Evolutionary conservation across 2,888 invertebrate species (phyloP), one percentile per base, ranked within the genome.

Genomic region (Dasypogon diadema): DNA sequence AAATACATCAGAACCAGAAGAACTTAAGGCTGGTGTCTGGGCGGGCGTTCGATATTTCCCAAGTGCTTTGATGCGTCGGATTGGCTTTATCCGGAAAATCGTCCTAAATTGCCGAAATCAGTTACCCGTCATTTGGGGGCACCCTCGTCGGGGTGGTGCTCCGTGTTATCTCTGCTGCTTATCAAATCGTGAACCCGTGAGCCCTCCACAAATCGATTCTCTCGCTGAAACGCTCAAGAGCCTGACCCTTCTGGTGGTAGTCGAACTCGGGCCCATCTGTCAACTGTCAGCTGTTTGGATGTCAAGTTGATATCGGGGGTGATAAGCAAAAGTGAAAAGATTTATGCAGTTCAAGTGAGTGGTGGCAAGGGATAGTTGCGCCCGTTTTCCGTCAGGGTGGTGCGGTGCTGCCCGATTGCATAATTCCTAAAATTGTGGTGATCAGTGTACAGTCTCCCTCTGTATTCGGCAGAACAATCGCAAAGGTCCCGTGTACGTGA

Each of bases 211-310:
- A 46, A 65, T 65, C 65, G 65, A 65, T 65, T 46, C 65, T 46
- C 37, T 24, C 18, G 46, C 18, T 8, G 60, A 60, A 16, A 60
- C 60, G 37, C 37, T 60, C 60, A 12, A 26, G n/a, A n/a, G n/a
- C 2, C 37, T 60, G 60, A 37, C 60, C 37, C 37, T n/a, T 5
- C 21, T 16, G n/a, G 1, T 14, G 2, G 30, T 30, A 34, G n/a
- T 1, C 14, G 12, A 2, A 12, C 3, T 5, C 5, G 12, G 21
- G 34, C 16, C n/a, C 22, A 24, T 16, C 65, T 65, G 70, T 70
- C 70, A 70, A 30, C 30, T 54, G 42, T 70, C 70, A 70, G 70
- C 70, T 70, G 70, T 70, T 70, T 48, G 70, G 30, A 54, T 70
- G 70, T 54, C 54, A 34, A 54, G 30, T 2, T 14, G 56, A 34